Percentiles rank a stretch among this genome's conserved stretches.
phyloP scores from a whole-genome alignment of 2,113 vertebrate genomes.

The Rhinolophus sinicus region DNA sequence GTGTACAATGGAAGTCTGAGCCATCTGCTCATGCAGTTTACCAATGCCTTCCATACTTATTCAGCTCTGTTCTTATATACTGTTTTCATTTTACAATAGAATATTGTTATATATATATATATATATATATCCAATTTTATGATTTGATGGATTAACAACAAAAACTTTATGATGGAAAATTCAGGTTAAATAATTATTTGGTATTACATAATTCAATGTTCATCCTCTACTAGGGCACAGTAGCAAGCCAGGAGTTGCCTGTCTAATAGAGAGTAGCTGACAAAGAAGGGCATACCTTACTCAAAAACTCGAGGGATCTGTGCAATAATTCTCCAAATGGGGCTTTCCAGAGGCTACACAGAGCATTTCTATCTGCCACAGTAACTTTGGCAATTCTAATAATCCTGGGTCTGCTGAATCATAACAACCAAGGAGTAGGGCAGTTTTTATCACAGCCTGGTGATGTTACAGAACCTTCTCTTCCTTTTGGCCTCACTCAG shows the following conservation, averaged over 20 bases:
- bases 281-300: not conserved
- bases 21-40: not conserved
- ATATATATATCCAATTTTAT: not conserved
- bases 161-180: not conserved
- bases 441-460: not conserved
- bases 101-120: not conserved
- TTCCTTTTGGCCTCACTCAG: not conserved
- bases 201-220: not conserved
- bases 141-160: slow-evolving; percentile 30
- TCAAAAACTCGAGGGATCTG: not conserved
- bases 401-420: not conserved
- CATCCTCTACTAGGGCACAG: not conserved
- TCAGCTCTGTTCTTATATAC: not conserved
- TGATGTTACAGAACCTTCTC: not conserved
- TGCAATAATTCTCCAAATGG: not conserved
- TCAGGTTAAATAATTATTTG: slow-evolving; percentile 5
- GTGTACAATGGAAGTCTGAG: not conserved
- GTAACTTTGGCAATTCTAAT: not conserved
- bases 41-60: not conserved
- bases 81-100: not conserved
- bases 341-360: not conserved
- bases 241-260: not conserved
- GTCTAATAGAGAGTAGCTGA: slow-evolving; percentile 19
- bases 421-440: not conserved
- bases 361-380: not conserved